Evolutionary conservation across 2,888 invertebrate species (phyloP).

Genomic region (Patella pellucida): DNA sequence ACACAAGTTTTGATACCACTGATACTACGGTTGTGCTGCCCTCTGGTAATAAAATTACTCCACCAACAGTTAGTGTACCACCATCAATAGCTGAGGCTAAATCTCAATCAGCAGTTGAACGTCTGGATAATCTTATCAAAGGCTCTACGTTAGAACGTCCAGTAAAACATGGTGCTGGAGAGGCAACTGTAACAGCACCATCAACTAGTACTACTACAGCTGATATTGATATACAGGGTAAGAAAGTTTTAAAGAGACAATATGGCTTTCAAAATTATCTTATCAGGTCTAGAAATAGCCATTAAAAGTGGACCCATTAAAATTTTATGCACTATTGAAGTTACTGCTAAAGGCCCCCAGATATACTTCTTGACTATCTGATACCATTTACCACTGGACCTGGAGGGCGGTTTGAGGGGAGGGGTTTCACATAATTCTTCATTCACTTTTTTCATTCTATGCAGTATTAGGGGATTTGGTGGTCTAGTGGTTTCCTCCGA

Average conservation of each 20-base stretch:
- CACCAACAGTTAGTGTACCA: conserved; percentile 64
- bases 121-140: conserved; percentile 83
- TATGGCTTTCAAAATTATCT: too few relatives aligned
- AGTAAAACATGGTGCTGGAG: conserved; percentile 21
- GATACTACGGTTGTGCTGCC: conserved; percentile 15
- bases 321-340: too few relatives aligned
- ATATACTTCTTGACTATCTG: too few relatives aligned
- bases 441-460: too few relatives aligned
- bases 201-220: conserved; percentile 27
- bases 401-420: too few relatives aligned
- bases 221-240: conserved; percentile 50
- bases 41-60: conserved; percentile 21
- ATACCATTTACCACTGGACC: too few relatives aligned
- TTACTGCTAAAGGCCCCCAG: too few relatives aligned
- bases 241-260: not conserved
- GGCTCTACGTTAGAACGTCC: conserved; percentile 72
- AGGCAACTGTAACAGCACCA: conserved; percentile 18
- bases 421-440: too few relatives aligned
- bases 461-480: too few relatives aligned
- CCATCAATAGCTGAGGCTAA: conserved; percentile 66
- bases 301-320: too few relatives aligned
- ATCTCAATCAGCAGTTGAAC: conserved; percentile 73
- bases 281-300: too few relatives aligned
- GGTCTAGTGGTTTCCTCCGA: too few relatives aligned
- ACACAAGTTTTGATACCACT: conserved; percentile 34